A percentile compares a stretch with the other conserved stretches of the same genome.
Evolutionary conservation across 2,797 vertebrate genomes (phyloP).

Genomic region (Rhinoraja longicauda): DNA sequence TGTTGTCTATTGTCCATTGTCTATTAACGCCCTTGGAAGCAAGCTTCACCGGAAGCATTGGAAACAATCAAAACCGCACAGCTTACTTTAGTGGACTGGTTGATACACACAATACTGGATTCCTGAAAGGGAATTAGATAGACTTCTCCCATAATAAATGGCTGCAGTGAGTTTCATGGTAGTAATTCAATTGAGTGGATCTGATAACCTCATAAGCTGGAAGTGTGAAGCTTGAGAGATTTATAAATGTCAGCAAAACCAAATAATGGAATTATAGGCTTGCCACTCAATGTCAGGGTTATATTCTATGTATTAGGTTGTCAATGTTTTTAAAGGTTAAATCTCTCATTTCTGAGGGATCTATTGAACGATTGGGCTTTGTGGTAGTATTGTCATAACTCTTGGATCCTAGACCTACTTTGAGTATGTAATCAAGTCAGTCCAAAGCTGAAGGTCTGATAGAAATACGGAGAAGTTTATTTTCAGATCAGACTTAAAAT

Average conservation of each 20-base stretch:
- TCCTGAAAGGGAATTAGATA: slow-evolving; percentile 4
- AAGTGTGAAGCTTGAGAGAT: neutral
- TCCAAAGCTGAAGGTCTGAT: neutral
- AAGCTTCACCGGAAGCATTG: too few species aligned
- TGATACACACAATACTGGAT: neutral
- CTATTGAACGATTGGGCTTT: neutral
- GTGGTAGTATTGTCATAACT: neutral
- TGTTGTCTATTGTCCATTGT: too few species aligned
- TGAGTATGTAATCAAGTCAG: neutral
- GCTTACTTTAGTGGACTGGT: too few species aligned
- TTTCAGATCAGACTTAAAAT: neutral
- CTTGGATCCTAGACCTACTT: neutral
- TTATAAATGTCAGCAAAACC: slow-evolving; percentile 16
- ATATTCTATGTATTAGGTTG: neutral
- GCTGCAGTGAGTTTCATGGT: neutral
- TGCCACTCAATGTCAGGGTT: neutral
- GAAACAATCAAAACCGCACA: too few species aligned
- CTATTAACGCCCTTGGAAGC: too few species aligned
- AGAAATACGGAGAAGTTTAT: neutral
- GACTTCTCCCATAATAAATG: slow-evolving; percentile 1
- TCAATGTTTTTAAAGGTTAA: neutral
- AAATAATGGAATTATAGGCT: slow-evolving; percentile 2
- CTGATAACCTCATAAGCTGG: neutral
- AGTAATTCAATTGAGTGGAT: slow-evolving; percentile 13
- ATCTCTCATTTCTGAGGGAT: neutral